Evolutionary conservation across 2,113 vertebrate species (phyloP).

Genomic region (Chrysemys picta): DNA sequence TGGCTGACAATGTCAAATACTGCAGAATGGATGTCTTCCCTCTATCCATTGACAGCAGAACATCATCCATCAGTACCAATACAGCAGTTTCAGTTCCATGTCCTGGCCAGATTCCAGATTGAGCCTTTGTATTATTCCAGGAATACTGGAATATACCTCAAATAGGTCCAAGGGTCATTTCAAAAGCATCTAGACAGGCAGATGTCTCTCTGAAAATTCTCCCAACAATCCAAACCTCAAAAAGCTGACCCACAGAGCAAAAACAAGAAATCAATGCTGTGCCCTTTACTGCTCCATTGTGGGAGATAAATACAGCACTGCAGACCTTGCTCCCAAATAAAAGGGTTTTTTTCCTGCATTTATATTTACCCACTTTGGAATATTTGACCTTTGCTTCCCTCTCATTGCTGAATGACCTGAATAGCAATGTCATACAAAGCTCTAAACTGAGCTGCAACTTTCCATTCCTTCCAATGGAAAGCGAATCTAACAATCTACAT

Average conservation of each 20-base stretch:
- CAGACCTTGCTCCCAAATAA: not conserved
- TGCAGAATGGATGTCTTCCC: not conserved
- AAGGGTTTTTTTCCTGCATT: constrained; percentile 38
- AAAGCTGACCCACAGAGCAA: constrained; percentile 36
- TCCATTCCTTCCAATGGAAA: not conserved
- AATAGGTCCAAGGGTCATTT: rapidly evolving
- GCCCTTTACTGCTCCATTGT: constrained; percentile 41
- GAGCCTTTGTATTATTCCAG: constrained; percentile 19
- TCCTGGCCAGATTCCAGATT: constrained; percentile 12
- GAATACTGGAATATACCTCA: not conserved
- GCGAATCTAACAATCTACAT: not conserved
- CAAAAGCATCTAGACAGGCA: not conserved
- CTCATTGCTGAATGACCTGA: constrained; percentile 41
- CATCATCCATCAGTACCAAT: not conserved
- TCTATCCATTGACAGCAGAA: not conserved
- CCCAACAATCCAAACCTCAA: not conserved
- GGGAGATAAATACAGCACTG: constrained; percentile 66
- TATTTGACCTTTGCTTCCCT: constrained; percentile 15
- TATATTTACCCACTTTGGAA: constrained; percentile 41
- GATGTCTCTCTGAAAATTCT: constrained; percentile 44
- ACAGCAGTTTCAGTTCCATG: constrained; percentile 24
- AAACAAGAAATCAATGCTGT: constrained; percentile 57
- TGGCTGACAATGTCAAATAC: not conserved
- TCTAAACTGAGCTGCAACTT: constrained; percentile 18
- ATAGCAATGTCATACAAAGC: not conserved